Evolutionary conservation across 2,113 vertebrate genomes (phyloP).

Genomic region (Chaenogobius annularis): DNA sequence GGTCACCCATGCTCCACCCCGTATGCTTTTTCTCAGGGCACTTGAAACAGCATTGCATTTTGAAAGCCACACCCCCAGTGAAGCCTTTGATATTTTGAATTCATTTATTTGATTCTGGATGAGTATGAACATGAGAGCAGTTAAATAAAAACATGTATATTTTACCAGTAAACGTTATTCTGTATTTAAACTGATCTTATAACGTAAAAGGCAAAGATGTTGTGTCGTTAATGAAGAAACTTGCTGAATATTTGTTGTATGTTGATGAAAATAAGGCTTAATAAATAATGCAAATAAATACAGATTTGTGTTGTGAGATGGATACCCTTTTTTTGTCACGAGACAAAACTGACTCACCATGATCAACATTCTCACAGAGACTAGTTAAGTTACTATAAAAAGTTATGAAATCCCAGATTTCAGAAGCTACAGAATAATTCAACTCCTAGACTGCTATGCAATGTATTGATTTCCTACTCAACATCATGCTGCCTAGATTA

Average conservation of each 20-base stretch:
- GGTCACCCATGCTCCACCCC: no score
- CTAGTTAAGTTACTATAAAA: constrained; percentile 47
- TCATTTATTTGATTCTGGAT: neutral
- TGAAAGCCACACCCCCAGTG: neutral
- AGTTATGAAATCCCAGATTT: constrained; percentile 48
- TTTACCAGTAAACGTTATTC: neutral
- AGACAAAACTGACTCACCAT: constrained; percentile 15
- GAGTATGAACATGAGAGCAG: neutral
- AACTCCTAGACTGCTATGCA: constrained; percentile 41
- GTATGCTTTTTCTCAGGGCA: neutral
- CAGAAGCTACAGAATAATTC: constrained; percentile 20
- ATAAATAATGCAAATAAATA: constrained; percentile 5
- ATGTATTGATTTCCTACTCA: constrained; percentile 29
- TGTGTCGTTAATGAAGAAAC: neutral
- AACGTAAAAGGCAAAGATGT: neutral
- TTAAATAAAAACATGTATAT: neutral
- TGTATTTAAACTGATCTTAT: neutral
- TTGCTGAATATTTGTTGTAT: neutral
- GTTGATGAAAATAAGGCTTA: neutral
- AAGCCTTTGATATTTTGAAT: neutral
- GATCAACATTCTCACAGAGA: constrained; percentile 64
- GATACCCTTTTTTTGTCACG: neutral
- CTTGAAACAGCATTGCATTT: neutral
- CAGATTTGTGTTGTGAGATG: neutral
- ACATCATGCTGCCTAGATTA: constrained; percentile 40